These are phyloP conservation scores for Lanius collurio DNA, from an alignment of 2,113 vertebrate species.

Conservation along the genomic window DNA sequence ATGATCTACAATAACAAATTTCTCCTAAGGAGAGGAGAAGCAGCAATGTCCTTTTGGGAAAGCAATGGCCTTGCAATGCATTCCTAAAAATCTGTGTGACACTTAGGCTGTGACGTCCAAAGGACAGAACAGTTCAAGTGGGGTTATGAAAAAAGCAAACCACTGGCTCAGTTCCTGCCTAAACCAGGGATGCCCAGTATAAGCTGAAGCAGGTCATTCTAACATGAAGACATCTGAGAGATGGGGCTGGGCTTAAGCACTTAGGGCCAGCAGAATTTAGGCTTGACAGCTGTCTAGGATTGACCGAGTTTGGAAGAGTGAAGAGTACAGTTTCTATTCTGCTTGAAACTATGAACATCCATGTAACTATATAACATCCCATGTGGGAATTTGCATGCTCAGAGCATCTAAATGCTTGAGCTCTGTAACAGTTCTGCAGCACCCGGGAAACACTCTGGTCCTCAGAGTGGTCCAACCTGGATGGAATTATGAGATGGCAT, in stretches of 20 bases:
- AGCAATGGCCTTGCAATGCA: neutral
- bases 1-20: neutral
- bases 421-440: neutral
- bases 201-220: neutral
- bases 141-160: neutral
- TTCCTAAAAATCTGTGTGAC: neutral
- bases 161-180: neutral
- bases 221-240: neutral
- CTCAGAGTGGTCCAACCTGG: neutral
- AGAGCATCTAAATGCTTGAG: neutral
- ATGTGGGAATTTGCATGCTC: neutral
- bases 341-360: neutral
- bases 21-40: neutral
- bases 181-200: neutral
- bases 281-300: neutral
- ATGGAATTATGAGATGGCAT: neutral
- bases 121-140: neutral
- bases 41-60: neutral
- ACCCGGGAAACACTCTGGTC: neutral
- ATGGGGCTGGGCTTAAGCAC: neutral
- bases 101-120: neutral
- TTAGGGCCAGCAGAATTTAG: neutral
- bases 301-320: neutral
- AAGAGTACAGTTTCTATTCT: neutral
- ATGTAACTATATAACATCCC: neutral